Percentiles rank a stretch among this genome's conserved stretches.
phyloP scores from a whole-genome alignment of 2,888 invertebrate genomes.

The Anagyrus pseudococci region DNA sequence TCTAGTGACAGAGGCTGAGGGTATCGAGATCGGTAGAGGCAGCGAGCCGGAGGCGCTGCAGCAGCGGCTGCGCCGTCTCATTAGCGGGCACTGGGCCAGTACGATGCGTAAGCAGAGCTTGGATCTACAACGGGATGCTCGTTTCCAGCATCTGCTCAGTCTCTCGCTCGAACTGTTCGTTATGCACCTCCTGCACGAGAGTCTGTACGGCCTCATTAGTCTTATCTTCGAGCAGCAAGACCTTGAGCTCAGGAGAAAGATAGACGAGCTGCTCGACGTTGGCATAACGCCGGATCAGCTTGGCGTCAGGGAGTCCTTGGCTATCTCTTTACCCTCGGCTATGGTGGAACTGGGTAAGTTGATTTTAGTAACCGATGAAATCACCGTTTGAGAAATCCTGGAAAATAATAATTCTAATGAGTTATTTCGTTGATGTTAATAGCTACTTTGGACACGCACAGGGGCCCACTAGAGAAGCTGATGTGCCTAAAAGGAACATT shows the following conservation, averaged over 20 bases:
- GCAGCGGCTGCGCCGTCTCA: slow-evolving; percentile 43
- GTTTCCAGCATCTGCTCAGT: slow-evolving; percentile 49
- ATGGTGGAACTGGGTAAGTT: slow-evolving; percentile 59
- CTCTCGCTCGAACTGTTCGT: slow-evolving; percentile 48
- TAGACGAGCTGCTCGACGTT: slow-evolving; percentile 52
- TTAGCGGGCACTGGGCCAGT: slow-evolving; percentile 46
- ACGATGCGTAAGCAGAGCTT: slow-evolving; percentile 45
- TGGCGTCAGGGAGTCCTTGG: slow-evolving; percentile 58
- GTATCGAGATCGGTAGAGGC: slow-evolving; percentile 39
- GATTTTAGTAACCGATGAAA: background rate
- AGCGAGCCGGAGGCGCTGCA: slow-evolving; percentile 43
- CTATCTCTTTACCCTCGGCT: slow-evolving; percentile 60
- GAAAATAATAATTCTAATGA: no score
- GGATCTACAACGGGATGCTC: slow-evolving; percentile 47
- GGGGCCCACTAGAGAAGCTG: slow-evolving; percentile 61
- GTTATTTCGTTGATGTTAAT: no score
- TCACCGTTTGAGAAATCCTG: no score
- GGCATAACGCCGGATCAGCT: slow-evolving; percentile 59
- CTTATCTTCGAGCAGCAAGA: slow-evolving; percentile 53
- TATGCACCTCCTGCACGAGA: slow-evolving; percentile 55
- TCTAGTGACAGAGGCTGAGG: slow-evolving; percentile 35
- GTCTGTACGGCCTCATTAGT: slow-evolving; percentile 54
- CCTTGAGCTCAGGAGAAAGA: slow-evolving; percentile 53
- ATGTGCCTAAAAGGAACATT: slow-evolving; percentile 61
- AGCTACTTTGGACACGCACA: slow-evolving; percentile 59